Evolutionary conservation across 2,888 invertebrate genomes (phyloP), one percentile per base, ranked within the genome.

Genomic region (Lottia scabra): DNA sequence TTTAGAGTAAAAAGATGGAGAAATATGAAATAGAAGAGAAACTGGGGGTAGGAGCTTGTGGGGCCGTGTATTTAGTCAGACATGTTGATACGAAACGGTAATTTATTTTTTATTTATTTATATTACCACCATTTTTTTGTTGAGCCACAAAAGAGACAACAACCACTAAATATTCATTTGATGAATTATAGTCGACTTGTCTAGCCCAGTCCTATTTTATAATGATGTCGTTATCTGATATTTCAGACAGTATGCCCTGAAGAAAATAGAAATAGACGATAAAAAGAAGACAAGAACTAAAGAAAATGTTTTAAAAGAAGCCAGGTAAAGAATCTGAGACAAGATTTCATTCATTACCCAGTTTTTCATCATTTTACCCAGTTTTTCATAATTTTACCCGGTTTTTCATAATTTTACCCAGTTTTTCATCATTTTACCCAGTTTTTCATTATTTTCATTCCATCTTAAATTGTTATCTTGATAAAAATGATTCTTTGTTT

Each of bases 191-290:
- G n/a, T n/a, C n/a, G n/a, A n/a, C n/a, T n/a, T n/a, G n/a, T n/a
- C n/a, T n/a, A n/a, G n/a, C n/a, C n/a, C n/a, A n/a, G n/a, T n/a
- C n/a, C n/a, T n/a, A n/a, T n/a, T n/a, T n/a, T n/a, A n/a, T n/a
- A n/a, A n/a, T n/a, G n/a, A 30, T 2, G 30, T 30, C 30, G 5
- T 4, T 4, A 30, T 30, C 30, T 30, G 30, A 66, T 27, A 67
- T 73, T 79, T 38, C 69, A 88, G 88, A 71, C 77, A 85, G 65
- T 86, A 76, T 85, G 88, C 88, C 0, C 71, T 87, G 75, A 88
- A 88, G 78, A 85, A 84, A 46, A 84, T 88, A 62, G 85, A 86
- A 66, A 72, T 88, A 23, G 88, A 88, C 82, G 88, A 88, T 26
- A 79, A 80, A 63, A 83, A 81, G 70, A 87, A 86, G 68, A 84